Evolutionary conservation across 2,113 vertebrate genomes (phyloP).

Genomic region (Colistium nudipinnis): DNA sequence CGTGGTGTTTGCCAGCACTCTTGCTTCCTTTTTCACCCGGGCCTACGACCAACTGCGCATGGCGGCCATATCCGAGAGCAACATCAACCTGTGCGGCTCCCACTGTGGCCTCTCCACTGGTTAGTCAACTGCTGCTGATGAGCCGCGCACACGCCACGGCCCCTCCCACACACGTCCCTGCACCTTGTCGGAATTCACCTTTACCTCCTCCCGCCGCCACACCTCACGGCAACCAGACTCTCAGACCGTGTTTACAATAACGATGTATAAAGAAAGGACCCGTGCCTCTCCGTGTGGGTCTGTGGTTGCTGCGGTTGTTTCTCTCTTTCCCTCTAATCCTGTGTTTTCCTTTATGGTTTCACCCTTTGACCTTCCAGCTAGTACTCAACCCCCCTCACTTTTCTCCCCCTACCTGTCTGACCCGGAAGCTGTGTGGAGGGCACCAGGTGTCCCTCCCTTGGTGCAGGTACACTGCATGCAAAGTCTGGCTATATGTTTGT

Average conservation of each 20-base stretch:
- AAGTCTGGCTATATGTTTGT: slow-evolving; percentile 46
- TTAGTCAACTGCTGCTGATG: slow-evolving; percentile 71
- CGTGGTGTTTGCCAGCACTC: slow-evolving; percentile 90
- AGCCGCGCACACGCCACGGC: neutral
- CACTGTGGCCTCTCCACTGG: slow-evolving; percentile 96
- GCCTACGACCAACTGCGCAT: slow-evolving; percentile 95
- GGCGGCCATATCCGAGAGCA: slow-evolving; percentile 94
- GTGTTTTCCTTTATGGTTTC: slow-evolving; percentile 67
- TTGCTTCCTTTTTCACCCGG: slow-evolving; percentile 91
- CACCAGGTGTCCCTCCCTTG: slow-evolving; percentile 74
- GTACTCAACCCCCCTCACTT: slow-evolving; percentile 71
- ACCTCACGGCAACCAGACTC: slow-evolving; percentile 13
- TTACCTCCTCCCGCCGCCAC: slow-evolving; percentile 22
- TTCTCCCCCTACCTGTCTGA: slow-evolving; percentile 71
- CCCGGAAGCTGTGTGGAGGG: slow-evolving; percentile 74
- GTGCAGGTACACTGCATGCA: slow-evolving; percentile 82
- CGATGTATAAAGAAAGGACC: slow-evolving; percentile 4
- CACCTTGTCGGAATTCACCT: slow-evolving; percentile 6
- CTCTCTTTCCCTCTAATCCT: slow-evolving; percentile 63
- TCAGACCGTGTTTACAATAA: slow-evolving; percentile 21
- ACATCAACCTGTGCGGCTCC: slow-evolving; percentile 93
- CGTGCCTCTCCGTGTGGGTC: slow-evolving; percentile 19
- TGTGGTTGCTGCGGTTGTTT: slow-evolving; percentile 40
- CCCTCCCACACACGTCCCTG: slow-evolving; percentile 16
- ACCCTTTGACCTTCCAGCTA: slow-evolving; percentile 60